A percentile compares a stretch with the other conserved stretches of the same genome.
Evolutionary conservation across 2,113 vertebrate species (phyloP).

Genomic region (Sphyrna mokarran): DNA sequence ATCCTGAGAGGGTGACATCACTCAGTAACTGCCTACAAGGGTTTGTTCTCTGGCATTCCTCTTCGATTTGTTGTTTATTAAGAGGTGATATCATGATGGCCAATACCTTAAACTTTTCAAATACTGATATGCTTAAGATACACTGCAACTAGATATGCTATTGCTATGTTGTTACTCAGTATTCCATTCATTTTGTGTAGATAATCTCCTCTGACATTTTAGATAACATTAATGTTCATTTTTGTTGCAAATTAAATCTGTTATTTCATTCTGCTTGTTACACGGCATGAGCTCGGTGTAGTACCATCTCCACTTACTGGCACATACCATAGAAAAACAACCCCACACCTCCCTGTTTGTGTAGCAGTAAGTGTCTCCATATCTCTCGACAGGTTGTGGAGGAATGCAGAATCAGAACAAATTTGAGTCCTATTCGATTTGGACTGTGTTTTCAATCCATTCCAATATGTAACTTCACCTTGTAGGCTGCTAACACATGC

Average conservation of each 20-base stretch:
- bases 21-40: neutral
- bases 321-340: neutral
- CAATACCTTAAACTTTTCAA: neutral
- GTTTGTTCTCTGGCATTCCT: neutral
- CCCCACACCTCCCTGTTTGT: neutral
- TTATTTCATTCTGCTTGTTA: neutral
- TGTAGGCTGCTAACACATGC: neutral
- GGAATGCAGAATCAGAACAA: neutral
- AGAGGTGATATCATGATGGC: neutral
- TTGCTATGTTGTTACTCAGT: neutral
- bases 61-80: neutral
- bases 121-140: neutral
- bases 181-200: neutral
- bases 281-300: neutral
- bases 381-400: neutral
- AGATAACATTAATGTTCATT: neutral
- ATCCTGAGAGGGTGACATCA: constrained; percentile 24
- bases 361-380: neutral
- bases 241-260: neutral
- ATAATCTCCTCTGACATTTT: neutral
- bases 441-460: neutral
- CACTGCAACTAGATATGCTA: neutral
- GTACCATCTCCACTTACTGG: neutral
- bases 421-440: neutral
- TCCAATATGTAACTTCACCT: neutral